phyloP scores from a whole-genome alignment of 1,140 invertebrate genomes.

The Hyposmocoma kahamanoa region DNA sequence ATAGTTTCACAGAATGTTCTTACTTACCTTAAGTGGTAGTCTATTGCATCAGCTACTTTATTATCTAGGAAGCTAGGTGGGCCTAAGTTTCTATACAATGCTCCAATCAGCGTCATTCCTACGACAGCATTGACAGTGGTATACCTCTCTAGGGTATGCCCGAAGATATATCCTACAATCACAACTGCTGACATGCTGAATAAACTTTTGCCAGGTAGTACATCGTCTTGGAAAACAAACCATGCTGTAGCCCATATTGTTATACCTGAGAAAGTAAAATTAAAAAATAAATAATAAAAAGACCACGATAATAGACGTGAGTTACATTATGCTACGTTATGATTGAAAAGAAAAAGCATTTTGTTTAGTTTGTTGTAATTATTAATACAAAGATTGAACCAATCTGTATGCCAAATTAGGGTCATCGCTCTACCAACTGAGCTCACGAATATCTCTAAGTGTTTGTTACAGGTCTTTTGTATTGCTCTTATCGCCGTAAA shows the following conservation, averaged over 20 bases:
- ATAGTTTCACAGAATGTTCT: too few relatives aligned
- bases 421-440: too few relatives aligned
- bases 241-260: constrained; percentile 83
- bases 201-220: constrained; percentile 82
- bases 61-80: constrained; percentile 78
- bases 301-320: too few relatives aligned
- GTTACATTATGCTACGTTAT: too few relatives aligned
- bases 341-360: too few relatives aligned
- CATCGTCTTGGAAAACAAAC: constrained; percentile 80
- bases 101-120: constrained; percentile 88
- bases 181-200: constrained; percentile 83
- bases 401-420: too few relatives aligned
- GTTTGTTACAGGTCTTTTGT: too few relatives aligned
- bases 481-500: too few relatives aligned
- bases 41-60: constrained; percentile 75
- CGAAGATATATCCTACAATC: constrained; percentile 84
- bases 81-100: constrained; percentile 83
- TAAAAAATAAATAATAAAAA: constrained; percentile 4
- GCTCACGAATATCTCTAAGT: too few relatives aligned
- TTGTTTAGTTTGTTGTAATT: too few relatives aligned
- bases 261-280: constrained; percentile 62
- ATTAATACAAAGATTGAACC: too few relatives aligned
- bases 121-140: constrained; percentile 87
- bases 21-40: constrained; percentile 73
- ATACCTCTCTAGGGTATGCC: constrained; percentile 80